phyloP scores from a whole-genome alignment of 2,113 vertebrate genomes.

The Charadrius vociferus region DNA sequence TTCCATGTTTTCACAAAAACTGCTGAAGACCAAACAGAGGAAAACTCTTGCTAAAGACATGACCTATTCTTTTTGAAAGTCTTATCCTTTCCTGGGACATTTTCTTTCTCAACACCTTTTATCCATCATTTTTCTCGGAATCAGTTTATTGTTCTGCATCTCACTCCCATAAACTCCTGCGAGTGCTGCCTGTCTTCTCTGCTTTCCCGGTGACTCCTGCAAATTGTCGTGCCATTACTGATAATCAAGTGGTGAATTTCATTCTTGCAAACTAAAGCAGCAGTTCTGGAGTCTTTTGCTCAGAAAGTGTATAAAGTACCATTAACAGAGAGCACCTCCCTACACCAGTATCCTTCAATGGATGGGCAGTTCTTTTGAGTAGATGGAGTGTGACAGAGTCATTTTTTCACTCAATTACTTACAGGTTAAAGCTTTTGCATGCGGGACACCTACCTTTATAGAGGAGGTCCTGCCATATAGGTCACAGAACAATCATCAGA shows the following conservation, averaged over 20 bases:
- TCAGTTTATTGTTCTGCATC: not conserved
- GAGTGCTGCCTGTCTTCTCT: not conserved
- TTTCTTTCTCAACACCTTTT: not conserved
- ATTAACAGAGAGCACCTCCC: not conserved
- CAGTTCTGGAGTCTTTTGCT: not conserved
- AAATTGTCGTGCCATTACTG: not conserved
- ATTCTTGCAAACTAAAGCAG: not conserved
- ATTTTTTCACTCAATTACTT: not conserved
- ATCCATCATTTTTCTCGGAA: not conserved
- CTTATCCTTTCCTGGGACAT: not conserved
- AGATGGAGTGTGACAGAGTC: not conserved
- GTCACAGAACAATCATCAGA: not conserved
- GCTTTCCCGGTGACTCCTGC: not conserved
- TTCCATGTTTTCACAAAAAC: not conserved
- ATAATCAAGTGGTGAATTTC: not conserved
- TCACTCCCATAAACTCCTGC: not conserved
- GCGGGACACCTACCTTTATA: not conserved
- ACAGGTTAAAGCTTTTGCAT: not conserved
- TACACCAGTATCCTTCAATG: not conserved
- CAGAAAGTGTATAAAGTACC: fast-evolving
- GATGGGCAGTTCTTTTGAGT: not conserved
- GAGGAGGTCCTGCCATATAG: not conserved
- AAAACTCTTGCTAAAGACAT: not conserved
- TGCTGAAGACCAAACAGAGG: not conserved
- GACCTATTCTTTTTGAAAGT: not conserved